Evolutionary conservation across 2,113 vertebrate genomes (phyloP).

Genomic region (Verasper variegatus): DNA sequence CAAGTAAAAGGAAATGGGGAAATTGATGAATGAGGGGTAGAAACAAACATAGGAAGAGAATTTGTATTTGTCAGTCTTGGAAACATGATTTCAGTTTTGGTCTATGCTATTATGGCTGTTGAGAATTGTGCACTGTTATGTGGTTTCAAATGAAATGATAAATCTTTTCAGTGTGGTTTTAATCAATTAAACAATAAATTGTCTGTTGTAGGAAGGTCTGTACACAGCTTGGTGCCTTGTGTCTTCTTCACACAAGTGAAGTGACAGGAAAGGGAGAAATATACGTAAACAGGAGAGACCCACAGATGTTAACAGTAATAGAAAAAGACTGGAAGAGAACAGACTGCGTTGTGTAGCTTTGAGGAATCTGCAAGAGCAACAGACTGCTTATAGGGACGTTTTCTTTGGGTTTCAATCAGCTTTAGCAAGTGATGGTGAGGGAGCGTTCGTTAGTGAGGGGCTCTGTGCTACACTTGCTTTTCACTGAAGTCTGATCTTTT

Average conservation of each 20-base stretch:
- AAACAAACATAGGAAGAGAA: slow-evolving; percentile 4
- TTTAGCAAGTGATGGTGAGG: slow-evolving; percentile 1
- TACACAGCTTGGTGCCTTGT: too few relatives aligned
- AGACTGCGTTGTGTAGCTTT: too few relatives aligned
- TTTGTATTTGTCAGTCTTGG: slow-evolving; percentile 2
- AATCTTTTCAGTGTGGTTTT: not conserved
- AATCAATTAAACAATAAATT: too few relatives aligned
- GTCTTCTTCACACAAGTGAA: too few relatives aligned
- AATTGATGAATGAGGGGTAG: not conserved
- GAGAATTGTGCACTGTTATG: not conserved
- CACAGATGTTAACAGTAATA: too few relatives aligned
- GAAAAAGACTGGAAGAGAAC: too few relatives aligned
- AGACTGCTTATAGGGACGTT: not conserved
- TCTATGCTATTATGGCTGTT: not conserved
- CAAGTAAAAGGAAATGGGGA: not conserved
- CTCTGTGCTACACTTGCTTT: not conserved
- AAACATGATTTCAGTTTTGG: slow-evolving; percentile 4
- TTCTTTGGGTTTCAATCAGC: not conserved
- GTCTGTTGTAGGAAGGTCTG: too few relatives aligned
- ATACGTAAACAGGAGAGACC: too few relatives aligned
- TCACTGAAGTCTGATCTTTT: slow-evolving; percentile 13
- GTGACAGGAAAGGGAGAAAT: too few relatives aligned
- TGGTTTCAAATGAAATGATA: not conserved
- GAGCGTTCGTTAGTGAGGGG: slow-evolving; percentile 26
- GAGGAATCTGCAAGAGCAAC: too few relatives aligned